Evolutionary conservation across 2,797 vertebrate genomes (phyloP).

Genomic region (Podarcis siculus): DNA sequence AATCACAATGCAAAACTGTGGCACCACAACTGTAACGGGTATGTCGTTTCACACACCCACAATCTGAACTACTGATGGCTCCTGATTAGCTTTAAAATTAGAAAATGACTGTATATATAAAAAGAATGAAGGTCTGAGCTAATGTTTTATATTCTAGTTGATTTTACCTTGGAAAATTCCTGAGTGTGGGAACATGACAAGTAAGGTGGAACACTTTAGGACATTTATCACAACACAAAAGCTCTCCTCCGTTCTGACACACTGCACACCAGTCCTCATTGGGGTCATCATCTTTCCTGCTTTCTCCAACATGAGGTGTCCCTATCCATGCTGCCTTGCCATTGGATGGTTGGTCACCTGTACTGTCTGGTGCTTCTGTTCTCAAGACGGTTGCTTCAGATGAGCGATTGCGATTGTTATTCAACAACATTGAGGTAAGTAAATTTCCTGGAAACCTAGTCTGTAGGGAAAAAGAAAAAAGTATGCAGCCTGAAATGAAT

Average conservation of each 20-base stretch:
- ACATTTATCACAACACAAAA: conserved; percentile 85
- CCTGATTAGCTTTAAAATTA: neutral
- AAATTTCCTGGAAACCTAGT: conserved; percentile 75
- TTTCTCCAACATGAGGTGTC: conserved; percentile 64
- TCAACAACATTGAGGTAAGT: conserved; percentile 79
- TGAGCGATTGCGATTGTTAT: conserved; percentile 66
- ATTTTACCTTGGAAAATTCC: conserved; percentile 82
- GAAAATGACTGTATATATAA: neutral
- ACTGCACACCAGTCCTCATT: conserved; percentile 87
- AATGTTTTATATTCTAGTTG: neutral
- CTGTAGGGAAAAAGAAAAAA: conserved; percentile 61
- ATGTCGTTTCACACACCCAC: neutral
- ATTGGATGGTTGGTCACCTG: conserved; percentile 72
- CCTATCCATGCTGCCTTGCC: conserved; percentile 74
- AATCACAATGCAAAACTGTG: neutral
- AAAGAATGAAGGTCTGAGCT: neutral
- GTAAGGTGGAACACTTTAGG: conserved; percentile 85
- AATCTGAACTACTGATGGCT: neutral
- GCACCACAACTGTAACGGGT: neutral
- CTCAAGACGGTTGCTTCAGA: conserved; percentile 69
- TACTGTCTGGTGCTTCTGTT: conserved; percentile 82
- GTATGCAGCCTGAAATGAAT: neutral
- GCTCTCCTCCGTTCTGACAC: conserved; percentile 84
- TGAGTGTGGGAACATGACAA: conserved; percentile 81
- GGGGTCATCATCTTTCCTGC: conserved; percentile 83